phyloP scores from a whole-genome alignment of 2,888 invertebrate genomes.

The Drosophila suboccidentalis region DNA sequence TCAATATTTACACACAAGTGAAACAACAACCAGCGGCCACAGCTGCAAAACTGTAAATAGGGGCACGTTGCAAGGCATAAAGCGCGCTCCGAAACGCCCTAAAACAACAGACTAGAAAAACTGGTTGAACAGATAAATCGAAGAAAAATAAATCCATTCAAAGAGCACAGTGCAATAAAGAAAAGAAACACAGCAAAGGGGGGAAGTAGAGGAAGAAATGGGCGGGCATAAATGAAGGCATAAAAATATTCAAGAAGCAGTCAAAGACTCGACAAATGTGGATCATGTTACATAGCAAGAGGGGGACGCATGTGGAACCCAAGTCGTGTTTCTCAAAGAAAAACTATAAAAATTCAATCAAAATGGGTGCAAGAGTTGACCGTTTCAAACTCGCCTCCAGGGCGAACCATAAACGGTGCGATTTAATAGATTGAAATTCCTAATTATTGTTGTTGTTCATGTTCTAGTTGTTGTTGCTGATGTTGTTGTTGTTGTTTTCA shows the following conservation, averaged over 20 bases:
- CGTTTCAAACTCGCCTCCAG: constrained; percentile 41
- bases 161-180: constrained; percentile 22
- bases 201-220: constrained; percentile 3
- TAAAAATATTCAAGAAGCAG: constrained; percentile 31
- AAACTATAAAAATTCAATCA: constrained; percentile 11
- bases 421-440: constrained; percentile 64
- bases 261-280: constrained; percentile 47
- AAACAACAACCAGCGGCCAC: constrained; percentile 20
- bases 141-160: constrained; percentile 24
- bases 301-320: constrained; percentile 29
- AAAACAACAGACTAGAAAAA: constrained; percentile 73
- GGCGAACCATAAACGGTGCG: constrained; percentile 72
- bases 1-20: constrained; percentile 44
- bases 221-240: neutral
- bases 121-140: constrained; percentile 59
- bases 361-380: constrained; percentile 27
- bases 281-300: constrained; percentile 44
- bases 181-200: constrained; percentile 2
- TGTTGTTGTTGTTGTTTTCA: constrained; percentile 8
- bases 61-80: constrained; percentile 53
- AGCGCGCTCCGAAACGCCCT: constrained; percentile 45
- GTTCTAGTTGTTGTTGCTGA: constrained; percentile 16
- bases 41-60: constrained; percentile 52
- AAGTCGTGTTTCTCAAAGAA: constrained; percentile 26
- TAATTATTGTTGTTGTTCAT: constrained; percentile 27